Conservation (phyloP, 2,888 invertebrate genomes). For the Ochlodes sylvanus region DNA sequence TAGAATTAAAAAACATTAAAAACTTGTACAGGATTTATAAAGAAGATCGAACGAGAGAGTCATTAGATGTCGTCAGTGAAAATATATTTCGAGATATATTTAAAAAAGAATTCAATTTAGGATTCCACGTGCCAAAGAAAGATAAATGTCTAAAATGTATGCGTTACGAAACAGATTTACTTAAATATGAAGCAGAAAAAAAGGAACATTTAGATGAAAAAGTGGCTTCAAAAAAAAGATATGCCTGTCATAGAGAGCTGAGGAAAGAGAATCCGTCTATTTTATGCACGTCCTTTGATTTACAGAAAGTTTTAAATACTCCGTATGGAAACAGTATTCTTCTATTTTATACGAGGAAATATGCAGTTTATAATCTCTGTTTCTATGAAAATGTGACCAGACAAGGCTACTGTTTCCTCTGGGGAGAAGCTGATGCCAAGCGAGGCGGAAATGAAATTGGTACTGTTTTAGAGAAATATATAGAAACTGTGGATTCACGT, state of each 20-base stretch:
- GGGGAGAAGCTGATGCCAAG: constrained; percentile 45
- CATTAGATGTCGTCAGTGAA: constrained; percentile 42
- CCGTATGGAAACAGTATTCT: constrained; percentile 43
- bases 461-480: constrained; percentile 7
- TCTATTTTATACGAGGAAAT: constrained; percentile 44
- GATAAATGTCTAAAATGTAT: constrained; percentile 45
- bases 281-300: constrained; percentile 39
- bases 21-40: constrained; percentile 43
- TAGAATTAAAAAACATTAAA: constrained; percentile 38
- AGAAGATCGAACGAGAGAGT: constrained; percentile 17
- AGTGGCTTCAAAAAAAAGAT: constrained; percentile 41
- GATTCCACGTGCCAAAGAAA: constrained; percentile 45
- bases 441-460: constrained; percentile 45
- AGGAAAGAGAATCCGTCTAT: constrained; percentile 38
- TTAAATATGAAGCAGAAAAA: background rate
- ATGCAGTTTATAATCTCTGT: constrained; percentile 43
- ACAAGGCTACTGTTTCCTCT: constrained; percentile 43
- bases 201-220: constrained; percentile 10
- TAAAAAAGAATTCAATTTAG: constrained; percentile 43
- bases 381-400: constrained; percentile 45
- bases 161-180: background rate
- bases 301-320: constrained; percentile 43
- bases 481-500: constrained; percentile 39
- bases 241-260: constrained; percentile 40
- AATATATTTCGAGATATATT: constrained; percentile 45